phyloP scores from a whole-genome alignment of 2,888 invertebrate species.

The Erannis defoliaria region DNA sequence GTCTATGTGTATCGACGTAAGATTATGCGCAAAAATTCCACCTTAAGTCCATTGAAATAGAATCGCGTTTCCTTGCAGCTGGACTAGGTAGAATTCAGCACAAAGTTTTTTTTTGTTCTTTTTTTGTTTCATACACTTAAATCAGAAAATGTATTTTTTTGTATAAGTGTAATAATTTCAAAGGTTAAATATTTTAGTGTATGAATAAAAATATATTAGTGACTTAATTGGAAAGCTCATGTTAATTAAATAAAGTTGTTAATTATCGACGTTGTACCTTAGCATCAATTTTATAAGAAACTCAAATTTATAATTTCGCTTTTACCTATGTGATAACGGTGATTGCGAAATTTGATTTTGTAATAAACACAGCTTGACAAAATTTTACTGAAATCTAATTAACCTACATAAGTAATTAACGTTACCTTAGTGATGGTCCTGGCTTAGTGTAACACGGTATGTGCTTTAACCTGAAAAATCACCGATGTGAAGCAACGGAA shows the following conservation, averaged over 20 bases:
- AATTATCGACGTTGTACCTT: neutral
- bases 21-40: neutral
- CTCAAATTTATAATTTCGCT: neutral
- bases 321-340: constrained; percentile 2
- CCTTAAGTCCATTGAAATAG: no score
- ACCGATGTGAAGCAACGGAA: no score
- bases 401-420: neutral
- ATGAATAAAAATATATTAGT: neutral
- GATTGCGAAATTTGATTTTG: constrained; percentile 9
- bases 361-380: neutral
- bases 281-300: neutral
- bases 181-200: neutral
- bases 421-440: no score
- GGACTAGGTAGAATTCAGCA: no score
- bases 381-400: neutral
- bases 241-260: neutral
- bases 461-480: no score
- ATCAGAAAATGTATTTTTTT: no score
- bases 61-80: no score
- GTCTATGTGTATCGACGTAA: neutral
- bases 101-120: no score
- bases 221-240: neutral
- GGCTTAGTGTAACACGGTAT: no score
- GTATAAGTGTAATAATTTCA: no score
- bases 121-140: no score